phyloP scores from a whole-genome alignment of 2,888 invertebrate species.

The Apamea crenata region DNA sequence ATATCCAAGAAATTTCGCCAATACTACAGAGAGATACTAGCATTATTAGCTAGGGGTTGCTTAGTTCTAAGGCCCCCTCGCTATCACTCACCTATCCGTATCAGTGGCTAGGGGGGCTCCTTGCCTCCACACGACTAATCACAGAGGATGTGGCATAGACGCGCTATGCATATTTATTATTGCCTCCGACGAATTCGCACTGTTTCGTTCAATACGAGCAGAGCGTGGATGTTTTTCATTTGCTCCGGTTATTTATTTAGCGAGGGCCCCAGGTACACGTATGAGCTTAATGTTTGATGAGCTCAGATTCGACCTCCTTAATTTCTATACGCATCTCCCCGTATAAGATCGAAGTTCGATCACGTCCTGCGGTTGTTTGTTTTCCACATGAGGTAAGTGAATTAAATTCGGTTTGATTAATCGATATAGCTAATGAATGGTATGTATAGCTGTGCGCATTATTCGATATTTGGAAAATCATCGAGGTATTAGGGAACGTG shows the following conservation, averaged over 20 bases:
- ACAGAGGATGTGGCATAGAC: conserved; percentile 89
- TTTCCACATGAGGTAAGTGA: conserved; percentile 74
- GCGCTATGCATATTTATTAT: conserved; percentile 90
- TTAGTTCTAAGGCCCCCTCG: conserved; percentile 85
- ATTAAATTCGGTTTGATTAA: conserved; percentile 75
- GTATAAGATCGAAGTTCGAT: conserved; percentile 76
- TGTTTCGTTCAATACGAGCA: conserved; percentile 78
- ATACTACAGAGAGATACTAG: conserved; percentile 87
- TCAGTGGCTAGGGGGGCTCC: conserved; percentile 77
- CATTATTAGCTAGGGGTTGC: conserved; percentile 88
- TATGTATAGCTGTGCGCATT: conserved; percentile 51
- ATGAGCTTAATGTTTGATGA: conserved; percentile 88
- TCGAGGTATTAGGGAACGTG: conserved; percentile 58
- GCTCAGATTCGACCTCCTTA: conserved; percentile 85
- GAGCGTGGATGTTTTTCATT: conserved; percentile 88
- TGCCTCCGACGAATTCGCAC: conserved; percentile 87
- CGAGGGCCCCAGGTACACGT: conserved; percentile 80
- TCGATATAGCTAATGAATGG: conserved; percentile 57
- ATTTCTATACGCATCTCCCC: conserved; percentile 81
- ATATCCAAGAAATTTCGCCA: conserved; percentile 88
- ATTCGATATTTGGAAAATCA: conserved; percentile 62
- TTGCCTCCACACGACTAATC: conserved; percentile 86
- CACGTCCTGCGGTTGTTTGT: conserved; percentile 77
- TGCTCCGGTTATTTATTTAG: conserved; percentile 88
- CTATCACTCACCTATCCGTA: conserved; percentile 90